A percentile compares a stretch with the other conserved stretches of the same genome.
Evolutionary conservation across 1,140 invertebrate species (phyloP).

Genomic region (Maniola jurtina): DNA sequence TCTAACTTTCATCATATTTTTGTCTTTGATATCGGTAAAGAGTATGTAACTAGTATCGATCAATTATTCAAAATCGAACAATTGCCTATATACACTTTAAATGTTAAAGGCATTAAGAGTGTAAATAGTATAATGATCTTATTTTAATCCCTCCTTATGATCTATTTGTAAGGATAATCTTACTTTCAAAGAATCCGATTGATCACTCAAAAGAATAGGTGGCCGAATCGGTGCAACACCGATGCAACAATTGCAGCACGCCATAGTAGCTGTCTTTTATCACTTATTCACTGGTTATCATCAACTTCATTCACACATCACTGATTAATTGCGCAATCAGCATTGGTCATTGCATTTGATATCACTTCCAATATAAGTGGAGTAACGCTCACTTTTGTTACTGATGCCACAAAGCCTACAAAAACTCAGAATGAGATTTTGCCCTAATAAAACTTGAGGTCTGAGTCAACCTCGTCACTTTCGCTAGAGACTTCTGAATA

Average conservation of each 20-base stretch:
- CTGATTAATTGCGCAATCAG: conserved; percentile 44
- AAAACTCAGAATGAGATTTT: not conserved
- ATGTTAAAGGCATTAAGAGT: too few species aligned
- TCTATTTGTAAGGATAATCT: conserved; percentile 42
- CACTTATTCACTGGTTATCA: conserved; percentile 45
- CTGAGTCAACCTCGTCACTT: conserved; percentile 51
- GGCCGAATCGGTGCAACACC: conserved; percentile 83
- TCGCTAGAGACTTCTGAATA: conserved; percentile 56
- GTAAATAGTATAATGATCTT: not conserved
- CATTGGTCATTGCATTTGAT: conserved; percentile 22
- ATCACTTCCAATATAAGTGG: conserved; percentile 26
- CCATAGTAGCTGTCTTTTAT: conserved; percentile 73
- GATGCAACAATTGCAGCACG: conserved; percentile 83
- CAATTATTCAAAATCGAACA: not conserved
- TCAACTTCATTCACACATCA: conserved; percentile 42
- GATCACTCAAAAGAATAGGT: conserved; percentile 86
- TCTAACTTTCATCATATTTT: too few species aligned
- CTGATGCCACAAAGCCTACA: conserved; percentile 12
- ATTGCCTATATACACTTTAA: not conserved
- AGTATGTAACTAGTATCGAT: too few species aligned
- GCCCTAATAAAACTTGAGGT: conserved; percentile 22
- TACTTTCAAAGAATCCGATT: conserved; percentile 90
- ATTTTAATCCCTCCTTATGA: not conserved
- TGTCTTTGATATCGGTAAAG: too few species aligned
- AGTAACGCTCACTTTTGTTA: conserved; percentile 26